These are phyloP conservation scores for Megalops cyprinoides DNA, from an alignment of 2,797 vertebrate genomes.

Conservation along the genomic window DNA sequence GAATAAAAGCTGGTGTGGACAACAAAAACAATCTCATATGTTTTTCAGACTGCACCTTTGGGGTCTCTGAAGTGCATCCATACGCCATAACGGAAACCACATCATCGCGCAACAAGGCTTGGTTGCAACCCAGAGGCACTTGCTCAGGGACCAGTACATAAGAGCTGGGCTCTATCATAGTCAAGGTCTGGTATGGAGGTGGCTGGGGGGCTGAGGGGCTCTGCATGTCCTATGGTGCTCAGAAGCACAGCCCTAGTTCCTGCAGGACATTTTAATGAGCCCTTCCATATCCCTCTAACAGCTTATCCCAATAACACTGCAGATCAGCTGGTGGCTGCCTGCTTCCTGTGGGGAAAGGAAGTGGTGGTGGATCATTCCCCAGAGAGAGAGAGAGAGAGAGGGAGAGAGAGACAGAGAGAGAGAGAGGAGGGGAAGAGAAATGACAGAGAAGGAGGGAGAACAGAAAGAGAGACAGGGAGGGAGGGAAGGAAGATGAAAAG, in stretches of 20 bases:
- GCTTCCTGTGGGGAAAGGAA: neutral
- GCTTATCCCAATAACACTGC: neutral
- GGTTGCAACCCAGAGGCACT: neutral
- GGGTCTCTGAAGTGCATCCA: neutral
- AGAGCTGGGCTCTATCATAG: neutral
- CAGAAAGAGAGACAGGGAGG: slow-evolving; percentile 36
- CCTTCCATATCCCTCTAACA: neutral
- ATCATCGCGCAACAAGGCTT: neutral
- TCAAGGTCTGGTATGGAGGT: neutral
- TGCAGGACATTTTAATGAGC: slow-evolving; percentile 14
- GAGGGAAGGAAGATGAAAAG: slow-evolving; percentile 12
- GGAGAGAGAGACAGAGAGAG: slow-evolving; percentile 27
- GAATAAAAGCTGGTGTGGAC: neutral
- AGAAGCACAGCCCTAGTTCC: neutral
- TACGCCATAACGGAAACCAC: neutral
- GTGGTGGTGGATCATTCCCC: neutral
- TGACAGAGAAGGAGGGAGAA: too few relatives aligned
- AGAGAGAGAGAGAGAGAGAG: neutral
- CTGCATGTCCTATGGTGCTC: neutral
- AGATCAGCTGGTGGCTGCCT: slow-evolving; percentile 4
- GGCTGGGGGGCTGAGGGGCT: neutral
- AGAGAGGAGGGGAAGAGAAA: slow-evolving; percentile 29
- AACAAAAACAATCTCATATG: neutral
- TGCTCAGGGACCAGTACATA: too few relatives aligned
- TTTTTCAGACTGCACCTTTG: neutral